Conservation (phyloP, 2,888 invertebrate genomes). For the Heliconius erato region DNA sequence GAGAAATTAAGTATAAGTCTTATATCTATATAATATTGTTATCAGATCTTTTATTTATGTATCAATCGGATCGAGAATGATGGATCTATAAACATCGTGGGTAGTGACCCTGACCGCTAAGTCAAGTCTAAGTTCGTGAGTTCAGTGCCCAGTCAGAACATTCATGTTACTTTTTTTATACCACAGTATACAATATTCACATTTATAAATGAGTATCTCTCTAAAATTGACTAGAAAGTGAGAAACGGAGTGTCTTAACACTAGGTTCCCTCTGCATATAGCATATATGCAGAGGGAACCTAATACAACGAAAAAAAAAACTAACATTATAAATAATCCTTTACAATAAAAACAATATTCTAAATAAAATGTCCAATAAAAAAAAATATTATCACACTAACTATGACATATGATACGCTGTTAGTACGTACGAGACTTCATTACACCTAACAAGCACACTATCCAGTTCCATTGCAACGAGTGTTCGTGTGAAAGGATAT, state of each 20-base stretch:
- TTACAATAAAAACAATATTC: neutral
- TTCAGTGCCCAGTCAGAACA: neutral
- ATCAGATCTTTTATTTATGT: neutral
- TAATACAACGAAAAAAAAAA: neutral
- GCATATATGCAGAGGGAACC: neutral
- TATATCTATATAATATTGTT: neutral
- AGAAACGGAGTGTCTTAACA: neutral
- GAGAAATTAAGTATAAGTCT: neutral
- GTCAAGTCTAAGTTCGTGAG: neutral
- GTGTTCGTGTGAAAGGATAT: conserved; percentile 49
- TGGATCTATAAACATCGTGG: neutral
- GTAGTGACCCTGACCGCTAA: neutral
- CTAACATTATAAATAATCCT: neutral
- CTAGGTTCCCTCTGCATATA: neutral
- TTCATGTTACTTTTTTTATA: too few species aligned
- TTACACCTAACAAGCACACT: conserved; percentile 45
- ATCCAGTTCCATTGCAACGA: conserved; percentile 45
- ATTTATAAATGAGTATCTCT: neutral
- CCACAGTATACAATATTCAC: neutral
- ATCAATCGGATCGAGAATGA: neutral
- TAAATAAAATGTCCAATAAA: neutral
- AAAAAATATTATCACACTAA: conserved; percentile 15
- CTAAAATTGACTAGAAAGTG: neutral
- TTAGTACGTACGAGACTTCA: conserved; percentile 36
- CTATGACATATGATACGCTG: conserved; percentile 29